A percentile compares a stretch with the other conserved stretches of the same genome.
Conservation (phyloP, 2,113 vertebrate genomes). For the Platysteira castanea region DNA sequence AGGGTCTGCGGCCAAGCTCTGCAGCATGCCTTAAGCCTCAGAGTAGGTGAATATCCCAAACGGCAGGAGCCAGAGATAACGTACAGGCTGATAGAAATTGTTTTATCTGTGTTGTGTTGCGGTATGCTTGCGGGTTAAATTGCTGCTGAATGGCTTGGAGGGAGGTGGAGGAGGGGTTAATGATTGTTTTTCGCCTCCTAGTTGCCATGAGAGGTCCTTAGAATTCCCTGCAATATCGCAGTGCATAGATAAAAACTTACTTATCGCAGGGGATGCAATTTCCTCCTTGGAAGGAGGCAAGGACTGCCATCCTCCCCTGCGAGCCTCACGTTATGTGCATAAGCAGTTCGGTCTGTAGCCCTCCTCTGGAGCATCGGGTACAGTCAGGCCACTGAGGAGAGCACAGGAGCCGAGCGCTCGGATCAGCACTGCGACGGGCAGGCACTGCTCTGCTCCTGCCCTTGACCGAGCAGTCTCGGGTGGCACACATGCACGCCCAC, state of each 20-base stretch:
- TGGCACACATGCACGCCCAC: not conserved
- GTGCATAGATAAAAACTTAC: conserved; percentile 9
- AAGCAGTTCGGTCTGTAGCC: not conserved
- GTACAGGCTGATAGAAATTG: not conserved
- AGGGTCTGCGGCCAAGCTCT: not conserved
- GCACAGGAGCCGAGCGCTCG: not conserved
- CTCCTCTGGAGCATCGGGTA: not conserved
- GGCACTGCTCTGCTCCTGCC: not conserved
- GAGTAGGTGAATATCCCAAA: not conserved
- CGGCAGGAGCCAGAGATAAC: not conserved
- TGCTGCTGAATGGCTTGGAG: not conserved
- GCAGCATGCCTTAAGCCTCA: not conserved
- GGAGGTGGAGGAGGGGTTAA: conserved; percentile 19
- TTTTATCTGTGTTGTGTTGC: not conserved
- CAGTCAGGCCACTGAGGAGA: not conserved
- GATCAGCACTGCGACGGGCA: not conserved
- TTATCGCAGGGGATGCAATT: not conserved
- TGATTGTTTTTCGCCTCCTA: conserved; percentile 9
- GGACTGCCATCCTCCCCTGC: not conserved
- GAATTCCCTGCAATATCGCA: conserved; percentile 31
- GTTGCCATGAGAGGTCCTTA: conserved; percentile 36
- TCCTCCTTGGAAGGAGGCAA: not conserved
- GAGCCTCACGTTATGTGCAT: not conserved
- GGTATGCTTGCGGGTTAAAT: not conserved
- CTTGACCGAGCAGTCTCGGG: not conserved